phyloP scores from a whole-genome alignment of 2,797 vertebrate species.

The Rhodeus uyekii region DNA sequence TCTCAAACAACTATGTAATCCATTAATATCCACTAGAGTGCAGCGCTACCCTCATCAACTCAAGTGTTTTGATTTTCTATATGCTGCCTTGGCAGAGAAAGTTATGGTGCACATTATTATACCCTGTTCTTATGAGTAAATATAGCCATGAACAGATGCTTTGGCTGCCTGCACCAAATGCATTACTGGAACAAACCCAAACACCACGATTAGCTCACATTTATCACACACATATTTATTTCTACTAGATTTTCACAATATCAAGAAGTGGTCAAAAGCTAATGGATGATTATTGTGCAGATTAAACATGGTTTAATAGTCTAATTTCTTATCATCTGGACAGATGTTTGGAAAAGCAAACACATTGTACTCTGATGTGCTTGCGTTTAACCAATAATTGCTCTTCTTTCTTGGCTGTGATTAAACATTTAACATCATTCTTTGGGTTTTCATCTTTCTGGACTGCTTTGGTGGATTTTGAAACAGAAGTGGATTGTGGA shows the following conservation, averaged over 20 bases:
- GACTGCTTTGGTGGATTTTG: background rate
- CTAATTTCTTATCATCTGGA: background rate
- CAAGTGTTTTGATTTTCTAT: background rate
- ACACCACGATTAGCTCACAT: background rate
- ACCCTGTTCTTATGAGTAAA: background rate
- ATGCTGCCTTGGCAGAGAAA: background rate
- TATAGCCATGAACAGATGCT: background rate
- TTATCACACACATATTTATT: background rate
- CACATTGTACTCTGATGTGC: background rate
- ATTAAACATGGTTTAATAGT: background rate
- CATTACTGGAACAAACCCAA: background rate
- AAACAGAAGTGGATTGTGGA: background rate
- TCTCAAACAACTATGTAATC: background rate
- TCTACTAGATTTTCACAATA: background rate
- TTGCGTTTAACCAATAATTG: background rate
- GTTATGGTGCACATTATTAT: background rate
- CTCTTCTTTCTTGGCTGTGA: background rate
- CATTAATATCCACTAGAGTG: constrained; percentile 24
- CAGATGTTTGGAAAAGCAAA: background rate
- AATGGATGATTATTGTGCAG: background rate
- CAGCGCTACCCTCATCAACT: constrained; percentile 11
- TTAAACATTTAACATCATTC: background rate
- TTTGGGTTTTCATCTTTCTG: background rate
- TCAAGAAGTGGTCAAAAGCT: background rate
- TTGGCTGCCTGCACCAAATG: no score